Base-by-base conservation (phyloP, 2,113 vertebrate species). In the Ceuthmochares aereus region DNA sequence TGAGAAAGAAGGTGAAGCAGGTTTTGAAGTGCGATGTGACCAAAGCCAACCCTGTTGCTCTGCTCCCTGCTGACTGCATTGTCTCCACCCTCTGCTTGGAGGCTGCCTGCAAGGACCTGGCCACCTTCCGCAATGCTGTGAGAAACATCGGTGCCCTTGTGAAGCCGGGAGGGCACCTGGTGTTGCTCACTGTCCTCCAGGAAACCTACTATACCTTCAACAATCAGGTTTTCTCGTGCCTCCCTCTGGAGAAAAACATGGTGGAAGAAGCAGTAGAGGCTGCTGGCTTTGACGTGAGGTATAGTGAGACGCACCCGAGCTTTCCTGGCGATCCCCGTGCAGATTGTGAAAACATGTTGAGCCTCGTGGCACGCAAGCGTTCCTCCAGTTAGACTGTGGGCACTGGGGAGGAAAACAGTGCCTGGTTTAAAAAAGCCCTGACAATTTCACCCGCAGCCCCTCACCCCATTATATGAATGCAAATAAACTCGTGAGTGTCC, bases 51-150 rank as follows among this genome's bases (percentile, higher is more conserved):
- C 98, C 95, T 0, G 84, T 74, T 19, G 45, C 37, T 4, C 36
- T 98, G 40, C 96, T 88, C 5, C 94, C 26, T 0, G 98, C 97
- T 0, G 95, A 98, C 79, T 97, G 98, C 20, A 10, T 98, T 32
- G 29, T 98, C 37, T 97, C 98, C 63, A 95, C 84, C 0, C 70
- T 98, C 56, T 98, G 98, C 76, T 59, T 98, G 62, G 97, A 98
- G 15, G 94, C 66, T 0, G 96, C 98, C 62, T 98, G 98, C 91
- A 91, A 93, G 13, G 98, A 98, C 89, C 86, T 96, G 30, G 59
- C 89, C 10, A 25, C 91, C 15, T 98, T 97, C 94, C 2, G 4
- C 13, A 5, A 26, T 0, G 94, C 97, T 7, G 79, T 98, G 37
- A 56, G 32, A 29, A 97, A 97, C 51, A 36, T 98, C 12, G 7